Conservation (phyloP, 2,113 vertebrate species). For the Chrysochloris asiatica region DNA sequence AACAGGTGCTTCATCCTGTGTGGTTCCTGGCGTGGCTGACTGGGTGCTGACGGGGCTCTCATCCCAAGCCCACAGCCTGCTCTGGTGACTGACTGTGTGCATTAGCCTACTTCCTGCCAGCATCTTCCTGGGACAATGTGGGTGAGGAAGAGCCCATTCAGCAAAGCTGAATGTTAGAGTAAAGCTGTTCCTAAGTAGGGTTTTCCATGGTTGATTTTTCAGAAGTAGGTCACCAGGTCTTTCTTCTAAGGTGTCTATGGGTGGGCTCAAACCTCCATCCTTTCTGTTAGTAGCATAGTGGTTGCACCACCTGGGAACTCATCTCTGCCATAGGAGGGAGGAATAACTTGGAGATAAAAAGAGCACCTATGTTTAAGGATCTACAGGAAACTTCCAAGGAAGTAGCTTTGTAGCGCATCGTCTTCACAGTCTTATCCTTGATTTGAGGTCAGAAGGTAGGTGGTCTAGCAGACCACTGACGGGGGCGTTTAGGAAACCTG, state of each 20-base stretch:
- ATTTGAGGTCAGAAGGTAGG: background rate
- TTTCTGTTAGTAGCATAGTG: background rate
- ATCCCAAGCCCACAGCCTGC: background rate
- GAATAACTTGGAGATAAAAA: background rate
- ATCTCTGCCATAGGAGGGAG: accelerated
- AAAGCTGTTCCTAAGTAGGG: background rate
- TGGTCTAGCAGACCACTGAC: background rate
- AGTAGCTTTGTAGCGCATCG: background rate
- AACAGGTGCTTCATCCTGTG: constrained; percentile 71
- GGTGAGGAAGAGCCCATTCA: background rate
- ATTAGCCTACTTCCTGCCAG: background rate
- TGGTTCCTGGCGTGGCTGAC: background rate
- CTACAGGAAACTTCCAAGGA: background rate
- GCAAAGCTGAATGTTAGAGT: background rate
- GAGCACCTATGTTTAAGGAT: background rate
- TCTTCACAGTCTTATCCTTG: background rate
- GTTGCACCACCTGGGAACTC: background rate
- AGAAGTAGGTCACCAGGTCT: background rate
- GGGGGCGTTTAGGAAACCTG: background rate
- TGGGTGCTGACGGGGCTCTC: background rate
- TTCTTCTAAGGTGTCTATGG: background rate
- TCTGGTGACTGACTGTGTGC: background rate
- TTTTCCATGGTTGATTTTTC: background rate
- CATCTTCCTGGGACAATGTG: accelerated
- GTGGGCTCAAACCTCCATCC: background rate